Base-by-base conservation (phyloP, 2,113 vertebrate species). In the Nerophis ophidion region DNA sequence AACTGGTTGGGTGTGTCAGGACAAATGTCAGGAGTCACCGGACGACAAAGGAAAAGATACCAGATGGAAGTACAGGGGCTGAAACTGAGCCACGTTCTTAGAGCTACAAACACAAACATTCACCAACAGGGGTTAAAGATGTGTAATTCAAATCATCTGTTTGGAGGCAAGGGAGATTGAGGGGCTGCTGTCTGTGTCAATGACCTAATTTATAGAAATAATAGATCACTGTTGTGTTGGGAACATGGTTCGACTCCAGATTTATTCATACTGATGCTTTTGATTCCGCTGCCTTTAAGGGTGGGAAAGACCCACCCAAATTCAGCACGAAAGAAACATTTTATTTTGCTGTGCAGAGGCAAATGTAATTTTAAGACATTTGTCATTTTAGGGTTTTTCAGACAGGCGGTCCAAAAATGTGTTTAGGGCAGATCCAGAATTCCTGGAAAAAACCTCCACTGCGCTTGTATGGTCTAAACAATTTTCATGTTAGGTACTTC, bases 21-120 rank as follows among this genome's bases (percentile, higher is more conserved):
- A 65, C 65, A 70, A 71, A 81, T 80, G 86, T 88, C 86, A 84
- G 83, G 76, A 85, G 83, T 85, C 84, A 79, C 76, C 72, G 84
- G 82, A 86, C 81, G 82, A 83, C 82, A 86, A 88, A 86, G 69
- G 63, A 82, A 80, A 84, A 82, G 84, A 88, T 86, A 76, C 82
- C 82, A 86, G 81, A 84, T 88, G 86, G 80, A 86, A 77, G 76
- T 74, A 63, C 71, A 69, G 66, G 52, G 65, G 61, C 81, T 82
- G 76, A 85, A 82, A 83, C 72, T 72, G 75, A 83, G 76, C 71
- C 61, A 66, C 74, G 76, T 84, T 86, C 81, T 77, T 74, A 60
- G 83, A 71, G 67, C 71, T 60, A 52, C 60, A 38, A 85, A 84
- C 70, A 85, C 61, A 84, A 87, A 88, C 78, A 85, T 73, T 79